Evolutionary conservation across 2,797 vertebrate genomes (phyloP).

Genomic region (Protosalanx chinensis): DNA sequence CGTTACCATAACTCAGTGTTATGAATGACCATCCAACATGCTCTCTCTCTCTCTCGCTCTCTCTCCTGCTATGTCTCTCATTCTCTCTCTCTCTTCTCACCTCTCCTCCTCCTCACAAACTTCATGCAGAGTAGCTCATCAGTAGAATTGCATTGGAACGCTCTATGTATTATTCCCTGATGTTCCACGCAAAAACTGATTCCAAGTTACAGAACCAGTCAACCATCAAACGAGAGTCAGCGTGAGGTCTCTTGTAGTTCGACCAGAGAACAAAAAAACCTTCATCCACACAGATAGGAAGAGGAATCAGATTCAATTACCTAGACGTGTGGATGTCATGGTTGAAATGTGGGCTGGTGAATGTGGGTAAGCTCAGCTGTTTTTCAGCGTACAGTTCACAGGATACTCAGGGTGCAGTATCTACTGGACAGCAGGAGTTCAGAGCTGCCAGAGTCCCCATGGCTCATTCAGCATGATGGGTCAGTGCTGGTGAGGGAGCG

Average conservation of each 20-base stretch:
- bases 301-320: not conserved
- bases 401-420: not conserved
- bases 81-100: conserved; percentile 5
- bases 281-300: not conserved
- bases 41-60: conserved; percentile 23
- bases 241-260: not conserved
- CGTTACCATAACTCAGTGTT: conserved; percentile 49
- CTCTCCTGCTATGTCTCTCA: conserved; percentile 33
- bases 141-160: not conserved
- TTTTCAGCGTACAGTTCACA: not conserved
- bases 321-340: not conserved
- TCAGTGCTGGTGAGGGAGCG: not conserved
- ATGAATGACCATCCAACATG: conserved; percentile 29
- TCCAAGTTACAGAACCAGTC: too few relatives aligned
- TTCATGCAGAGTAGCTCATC: conserved; percentile 22
- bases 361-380: not conserved
- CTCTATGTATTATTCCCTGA: too few relatives aligned
- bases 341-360: not conserved
- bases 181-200: too few relatives aligned
- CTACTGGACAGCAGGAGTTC: not conserved
- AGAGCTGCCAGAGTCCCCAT: not conserved
- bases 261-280: not conserved
- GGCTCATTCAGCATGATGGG: not conserved
- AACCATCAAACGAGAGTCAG: too few relatives aligned
- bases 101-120: not conserved